Evolutionary conservation across 2,797 vertebrate species (phyloP).

Genomic region (Graptemys geographica): DNA sequence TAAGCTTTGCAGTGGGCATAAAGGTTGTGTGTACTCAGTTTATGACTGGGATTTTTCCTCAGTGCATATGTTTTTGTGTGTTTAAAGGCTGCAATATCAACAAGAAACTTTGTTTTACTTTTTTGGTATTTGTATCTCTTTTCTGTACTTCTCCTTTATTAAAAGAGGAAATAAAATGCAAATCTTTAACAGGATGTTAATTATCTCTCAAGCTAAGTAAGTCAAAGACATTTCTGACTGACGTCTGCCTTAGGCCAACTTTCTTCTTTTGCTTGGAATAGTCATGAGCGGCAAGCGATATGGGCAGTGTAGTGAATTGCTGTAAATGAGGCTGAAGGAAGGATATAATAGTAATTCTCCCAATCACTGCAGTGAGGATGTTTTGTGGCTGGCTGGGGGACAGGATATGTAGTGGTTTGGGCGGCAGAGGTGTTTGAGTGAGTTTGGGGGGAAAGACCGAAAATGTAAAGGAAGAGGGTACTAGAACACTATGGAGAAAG

Average conservation of each 20-base stretch:
- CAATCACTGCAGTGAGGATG: background rate
- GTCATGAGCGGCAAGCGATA: background rate
- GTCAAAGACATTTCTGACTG: conserved; percentile 1
- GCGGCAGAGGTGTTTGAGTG: no score
- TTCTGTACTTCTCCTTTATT: background rate
- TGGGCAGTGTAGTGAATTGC: background rate
- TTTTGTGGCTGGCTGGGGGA: background rate
- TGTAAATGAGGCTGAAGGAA: background rate
- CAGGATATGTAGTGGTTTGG: background rate
- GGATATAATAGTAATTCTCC: background rate
- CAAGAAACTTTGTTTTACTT: background rate
- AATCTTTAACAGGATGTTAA: conserved; percentile 18
- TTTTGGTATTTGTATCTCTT: background rate
- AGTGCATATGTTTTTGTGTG: background rate
- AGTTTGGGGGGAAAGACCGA: no score
- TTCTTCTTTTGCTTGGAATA: background rate
- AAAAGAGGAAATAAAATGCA: background rate
- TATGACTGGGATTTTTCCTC: background rate
- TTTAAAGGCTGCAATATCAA: background rate
- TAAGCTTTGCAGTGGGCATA: background rate
- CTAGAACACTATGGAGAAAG: no score
- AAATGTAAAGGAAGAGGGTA: no score
- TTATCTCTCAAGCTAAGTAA: conserved; percentile 1
- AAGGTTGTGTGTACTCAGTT: background rate
- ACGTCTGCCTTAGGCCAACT: conserved; percentile 9